Conservation (phyloP, 53 echinoderm and acorn worm genomes). For the Mesocentrotus franciscanus region DNA sequence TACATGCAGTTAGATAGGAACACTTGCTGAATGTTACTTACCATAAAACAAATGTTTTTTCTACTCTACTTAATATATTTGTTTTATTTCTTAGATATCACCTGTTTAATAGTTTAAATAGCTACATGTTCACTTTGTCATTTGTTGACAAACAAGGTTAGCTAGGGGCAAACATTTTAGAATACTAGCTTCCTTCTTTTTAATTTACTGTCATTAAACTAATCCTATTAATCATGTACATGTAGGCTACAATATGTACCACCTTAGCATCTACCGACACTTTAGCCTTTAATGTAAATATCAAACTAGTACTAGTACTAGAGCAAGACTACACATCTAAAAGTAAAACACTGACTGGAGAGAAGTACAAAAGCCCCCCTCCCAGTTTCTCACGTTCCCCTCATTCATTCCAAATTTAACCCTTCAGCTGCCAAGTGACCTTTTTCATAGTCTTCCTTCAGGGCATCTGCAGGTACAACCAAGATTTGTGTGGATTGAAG, state of each 20-base stretch:
- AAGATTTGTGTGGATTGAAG: neutral
- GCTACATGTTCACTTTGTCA: too few species aligned
- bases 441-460: neutral
- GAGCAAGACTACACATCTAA: neutral
- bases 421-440: slow-evolving; percentile 29
- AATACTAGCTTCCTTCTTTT: neutral
- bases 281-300: neutral
- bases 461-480: neutral
- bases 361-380: slow-evolving; percentile 7
- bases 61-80: too few species aligned
- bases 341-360: neutral
- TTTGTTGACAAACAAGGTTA: too few species aligned
- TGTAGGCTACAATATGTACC: too few species aligned
- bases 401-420: slow-evolving; percentile 19
- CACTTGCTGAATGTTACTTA: too few species aligned
- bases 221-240: neutral
- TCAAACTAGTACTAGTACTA: neutral
- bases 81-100: too few species aligned
- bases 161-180: neutral
- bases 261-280: neutral
- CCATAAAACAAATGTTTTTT: too few species aligned
- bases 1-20: too few species aligned
- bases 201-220: neutral
- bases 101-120: too few species aligned
- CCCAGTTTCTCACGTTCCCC: slow-evolving; percentile 33